Evolutionary conservation across 2,888 invertebrate species (phyloP).

Genomic region (Loripinus fragilis): DNA sequence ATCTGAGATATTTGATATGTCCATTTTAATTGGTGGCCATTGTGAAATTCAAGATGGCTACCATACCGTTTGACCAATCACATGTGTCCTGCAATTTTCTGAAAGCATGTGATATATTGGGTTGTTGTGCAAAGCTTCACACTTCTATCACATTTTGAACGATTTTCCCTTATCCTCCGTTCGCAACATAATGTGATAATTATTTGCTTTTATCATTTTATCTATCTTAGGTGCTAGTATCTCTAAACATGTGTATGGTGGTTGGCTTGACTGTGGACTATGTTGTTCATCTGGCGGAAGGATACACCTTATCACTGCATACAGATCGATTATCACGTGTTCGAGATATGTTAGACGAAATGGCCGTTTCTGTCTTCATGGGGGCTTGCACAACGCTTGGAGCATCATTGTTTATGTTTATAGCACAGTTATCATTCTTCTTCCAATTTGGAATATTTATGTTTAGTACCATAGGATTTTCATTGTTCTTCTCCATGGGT

Average conservation of each 20-base stretch:
- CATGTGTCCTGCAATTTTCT: too few relatives aligned
- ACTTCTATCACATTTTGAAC: too few relatives aligned
- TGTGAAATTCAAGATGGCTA: too few relatives aligned
- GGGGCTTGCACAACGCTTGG: conserved; percentile 78
- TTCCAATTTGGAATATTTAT: conserved; percentile 78
- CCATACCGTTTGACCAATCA: too few relatives aligned
- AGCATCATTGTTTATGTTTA: conserved; percentile 75
- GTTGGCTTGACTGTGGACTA: conserved; percentile 74
- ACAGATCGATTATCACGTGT: conserved; percentile 63
- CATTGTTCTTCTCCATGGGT: conserved; percentile 72
- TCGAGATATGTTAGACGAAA: conserved; percentile 67
- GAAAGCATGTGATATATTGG: too few relatives aligned
- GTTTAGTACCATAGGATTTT: conserved; percentile 77
- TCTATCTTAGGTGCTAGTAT: conserved; percentile 62
- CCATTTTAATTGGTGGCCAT: too few relatives aligned
- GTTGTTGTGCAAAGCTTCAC: too few relatives aligned
- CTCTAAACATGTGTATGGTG: conserved; percentile 71
- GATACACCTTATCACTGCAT: conserved; percentile 65
- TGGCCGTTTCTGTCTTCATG: conserved; percentile 77
- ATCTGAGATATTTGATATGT: too few relatives aligned
- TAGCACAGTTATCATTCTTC: conserved; percentile 76
- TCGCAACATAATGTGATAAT: background rate
- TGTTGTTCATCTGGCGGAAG: conserved; percentile 74
- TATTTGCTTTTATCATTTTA: background rate
- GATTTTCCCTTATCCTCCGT: too few relatives aligned